Evolutionary conservation across 2,113 vertebrate species (phyloP).

Genomic region (Candoia aspera): DNA sequence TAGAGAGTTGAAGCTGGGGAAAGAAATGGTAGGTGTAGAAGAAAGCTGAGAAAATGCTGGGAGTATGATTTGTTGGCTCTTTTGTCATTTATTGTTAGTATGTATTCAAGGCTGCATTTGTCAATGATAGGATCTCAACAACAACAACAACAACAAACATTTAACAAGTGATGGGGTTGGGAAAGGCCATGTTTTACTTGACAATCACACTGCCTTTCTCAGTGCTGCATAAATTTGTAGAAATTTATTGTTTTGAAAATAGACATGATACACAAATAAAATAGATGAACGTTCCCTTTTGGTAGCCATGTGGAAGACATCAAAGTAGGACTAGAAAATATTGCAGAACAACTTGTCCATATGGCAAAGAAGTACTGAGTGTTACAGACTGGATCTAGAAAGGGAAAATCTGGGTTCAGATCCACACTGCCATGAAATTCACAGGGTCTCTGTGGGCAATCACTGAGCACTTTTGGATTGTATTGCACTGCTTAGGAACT

Average conservation of each 20-base stretch:
- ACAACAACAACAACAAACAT: no score
- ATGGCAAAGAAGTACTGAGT: background rate
- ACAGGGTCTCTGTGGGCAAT: background rate
- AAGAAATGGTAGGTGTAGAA: slow-evolving; percentile 1
- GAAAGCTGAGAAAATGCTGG: slow-evolving; percentile 25
- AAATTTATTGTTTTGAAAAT: slow-evolving; percentile 5
- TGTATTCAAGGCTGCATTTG: slow-evolving; percentile 40
- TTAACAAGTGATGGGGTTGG: background rate
- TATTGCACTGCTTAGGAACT: no score
- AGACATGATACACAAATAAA: rapidly evolving
- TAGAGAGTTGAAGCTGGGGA: background rate
- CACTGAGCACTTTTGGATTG: no score
- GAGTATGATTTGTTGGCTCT: slow-evolving; percentile 36
- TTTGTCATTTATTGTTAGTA: slow-evolving; percentile 43
- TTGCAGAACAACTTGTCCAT: background rate
- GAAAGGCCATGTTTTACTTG: slow-evolving; percentile 21
- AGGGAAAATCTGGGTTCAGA: background rate
- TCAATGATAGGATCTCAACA: slow-evolving; percentile 31
- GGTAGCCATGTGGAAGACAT: background rate
- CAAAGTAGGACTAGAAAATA: background rate
- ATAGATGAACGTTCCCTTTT: background rate
- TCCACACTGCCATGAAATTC: background rate
- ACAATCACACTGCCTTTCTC: slow-evolving; percentile 1
- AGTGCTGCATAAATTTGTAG: background rate
- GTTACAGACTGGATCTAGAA: background rate